Percentiles rank a stretch among this genome's conserved stretches.
Evolutionary conservation across 2,888 invertebrate species (phyloP).

Genomic region (Epistrophella euchroma): DNA sequence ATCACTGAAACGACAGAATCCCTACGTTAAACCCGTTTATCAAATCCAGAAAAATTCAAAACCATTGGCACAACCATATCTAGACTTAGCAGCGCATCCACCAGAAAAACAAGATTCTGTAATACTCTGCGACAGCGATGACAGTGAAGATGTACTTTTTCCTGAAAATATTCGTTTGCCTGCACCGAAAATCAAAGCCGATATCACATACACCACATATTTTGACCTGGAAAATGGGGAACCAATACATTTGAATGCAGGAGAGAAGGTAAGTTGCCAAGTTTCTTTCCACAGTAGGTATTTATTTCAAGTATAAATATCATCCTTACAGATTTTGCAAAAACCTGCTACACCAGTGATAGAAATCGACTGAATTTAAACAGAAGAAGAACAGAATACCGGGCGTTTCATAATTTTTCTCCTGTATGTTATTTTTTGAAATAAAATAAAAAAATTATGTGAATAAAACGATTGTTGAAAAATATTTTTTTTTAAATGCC

Average conservation of each 20-base stretch:
- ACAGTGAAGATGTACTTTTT: constrained; percentile 46
- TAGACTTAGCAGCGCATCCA: not conserved
- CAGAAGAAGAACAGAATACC: not conserved
- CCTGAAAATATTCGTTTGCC: constrained; percentile 44
- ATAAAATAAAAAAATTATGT: too few species aligned
- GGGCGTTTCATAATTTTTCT: not conserved
- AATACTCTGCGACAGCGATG: constrained; percentile 31
- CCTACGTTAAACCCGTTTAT: not conserved
- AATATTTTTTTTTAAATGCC: too few species aligned
- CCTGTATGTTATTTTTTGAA: not conserved
- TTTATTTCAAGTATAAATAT: not conserved
- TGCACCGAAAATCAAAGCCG: constrained; percentile 44
- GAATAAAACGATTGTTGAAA: too few species aligned
- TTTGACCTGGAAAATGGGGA: constrained; percentile 51
- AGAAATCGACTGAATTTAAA: constrained; percentile 41
- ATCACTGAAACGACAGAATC: not conserved
- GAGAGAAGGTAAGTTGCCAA: constrained; percentile 23
- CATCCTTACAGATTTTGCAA: constrained; percentile 13
- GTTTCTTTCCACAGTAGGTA: not conserved
- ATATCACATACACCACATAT: constrained; percentile 60
- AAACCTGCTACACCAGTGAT: constrained; percentile 20
- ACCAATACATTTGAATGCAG: constrained; percentile 32
- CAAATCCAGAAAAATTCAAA: not conserved
- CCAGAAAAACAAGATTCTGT: not conserved
- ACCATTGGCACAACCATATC: not conserved